Evolutionary conservation across 2,888 invertebrate genomes (phyloP).

Genomic region (Ptychoptera contaminata): DNA sequence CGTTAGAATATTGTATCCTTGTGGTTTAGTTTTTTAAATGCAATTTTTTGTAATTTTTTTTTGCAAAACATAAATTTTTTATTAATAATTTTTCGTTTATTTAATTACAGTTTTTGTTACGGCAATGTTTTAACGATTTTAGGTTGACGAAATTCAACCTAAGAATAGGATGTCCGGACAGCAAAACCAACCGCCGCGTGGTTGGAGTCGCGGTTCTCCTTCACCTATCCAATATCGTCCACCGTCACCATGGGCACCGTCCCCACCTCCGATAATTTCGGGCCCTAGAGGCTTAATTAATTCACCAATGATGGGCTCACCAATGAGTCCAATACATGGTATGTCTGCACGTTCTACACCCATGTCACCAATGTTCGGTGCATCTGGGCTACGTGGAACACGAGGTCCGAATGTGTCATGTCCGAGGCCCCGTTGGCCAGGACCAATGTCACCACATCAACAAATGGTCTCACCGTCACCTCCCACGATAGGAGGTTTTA

Average conservation of each 20-base stretch:
- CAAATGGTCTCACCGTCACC: conserved; percentile 19
- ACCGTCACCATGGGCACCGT: conserved; percentile 58
- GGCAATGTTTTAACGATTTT: background rate
- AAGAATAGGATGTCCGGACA: conserved; percentile 25
- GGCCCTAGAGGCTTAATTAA: conserved; percentile 37
- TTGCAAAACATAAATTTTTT: no score
- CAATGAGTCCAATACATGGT: conserved; percentile 17
- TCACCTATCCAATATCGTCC: conserved; percentile 52
- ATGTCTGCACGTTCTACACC: conserved; percentile 18
- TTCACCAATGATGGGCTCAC: conserved; percentile 15
- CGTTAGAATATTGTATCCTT: no score
- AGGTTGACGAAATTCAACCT: background rate
- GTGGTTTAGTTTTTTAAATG: no score
- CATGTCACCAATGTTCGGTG: conserved; percentile 36
- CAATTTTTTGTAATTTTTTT: no score
- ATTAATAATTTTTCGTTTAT: background rate
- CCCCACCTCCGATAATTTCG: conserved; percentile 55
- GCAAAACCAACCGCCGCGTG: conserved; percentile 19
- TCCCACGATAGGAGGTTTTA: conserved; percentile 12
- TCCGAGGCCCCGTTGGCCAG: conserved; percentile 49
- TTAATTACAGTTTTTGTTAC: background rate
- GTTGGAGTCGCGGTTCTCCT: conserved; percentile 33
- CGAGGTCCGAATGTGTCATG: conserved; percentile 40
- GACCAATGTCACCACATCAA: conserved; percentile 28
- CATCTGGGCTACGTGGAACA: conserved; percentile 31